Conservation (phyloP, 2,113 vertebrate species). For the Vimba vimba region DNA sequence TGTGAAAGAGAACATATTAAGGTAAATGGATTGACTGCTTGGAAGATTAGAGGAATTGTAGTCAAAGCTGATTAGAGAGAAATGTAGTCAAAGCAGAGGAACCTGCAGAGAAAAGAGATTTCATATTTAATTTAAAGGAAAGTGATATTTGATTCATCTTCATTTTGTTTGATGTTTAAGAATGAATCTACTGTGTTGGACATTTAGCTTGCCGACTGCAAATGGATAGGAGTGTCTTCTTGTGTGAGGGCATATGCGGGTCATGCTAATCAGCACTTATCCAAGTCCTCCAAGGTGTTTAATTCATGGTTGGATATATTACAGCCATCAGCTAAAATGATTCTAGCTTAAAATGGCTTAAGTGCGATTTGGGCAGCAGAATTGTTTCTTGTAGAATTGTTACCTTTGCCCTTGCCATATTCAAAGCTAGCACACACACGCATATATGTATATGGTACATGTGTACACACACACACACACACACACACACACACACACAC, state of each 20-base stretch:
- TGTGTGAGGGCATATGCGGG: not conserved
- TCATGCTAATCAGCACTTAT: conserved; percentile 26
- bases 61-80: conserved; percentile 42
- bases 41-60: conserved; percentile 41
- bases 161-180: conserved; percentile 38
- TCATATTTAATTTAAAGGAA: conserved; percentile 43
- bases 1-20: conserved; percentile 47
- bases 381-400: not conserved
- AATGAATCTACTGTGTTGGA: conserved; percentile 34
- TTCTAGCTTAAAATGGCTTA: not conserved
- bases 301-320: not conserved
- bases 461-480: too few relatives aligned
- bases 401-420: too few relatives aligned
- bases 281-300: conserved; percentile 15
- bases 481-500: too few relatives aligned
- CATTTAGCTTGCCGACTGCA: not conserved
- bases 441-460: too few relatives aligned
- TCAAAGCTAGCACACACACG: too few relatives aligned
- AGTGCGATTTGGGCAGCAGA: not conserved
- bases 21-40: conserved; percentile 46
- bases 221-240: conserved; percentile 9
- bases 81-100: conserved; percentile 23
- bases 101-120: conserved; percentile 33
- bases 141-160: conserved; percentile 47
- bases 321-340: not conserved